These are phyloP conservation scores for Drosophila mayri DNA, from an alignment of 1,140 invertebrate genomes.

Conservation along the genomic window DNA sequence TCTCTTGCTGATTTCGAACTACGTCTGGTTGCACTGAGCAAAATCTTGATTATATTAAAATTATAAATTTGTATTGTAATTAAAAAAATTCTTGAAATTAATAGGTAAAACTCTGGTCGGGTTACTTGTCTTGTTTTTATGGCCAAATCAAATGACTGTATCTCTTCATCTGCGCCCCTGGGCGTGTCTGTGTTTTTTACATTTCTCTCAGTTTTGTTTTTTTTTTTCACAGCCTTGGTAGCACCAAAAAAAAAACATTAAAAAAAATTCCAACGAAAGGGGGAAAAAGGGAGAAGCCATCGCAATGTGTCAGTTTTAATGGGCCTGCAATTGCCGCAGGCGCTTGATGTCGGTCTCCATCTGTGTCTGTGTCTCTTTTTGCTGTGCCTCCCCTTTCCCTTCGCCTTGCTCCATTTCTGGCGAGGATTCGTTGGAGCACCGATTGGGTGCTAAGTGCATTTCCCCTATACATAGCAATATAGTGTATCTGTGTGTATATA, in stretches of 20 bases:
- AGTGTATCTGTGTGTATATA: not conserved
- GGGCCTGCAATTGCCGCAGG: conserved; percentile 75
- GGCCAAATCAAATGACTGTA: conserved; percentile 11
- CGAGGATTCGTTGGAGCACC: conserved; percentile 27
- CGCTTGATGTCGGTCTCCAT: conserved; percentile 58
- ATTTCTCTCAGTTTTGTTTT: conserved; percentile 4
- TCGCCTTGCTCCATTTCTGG: conserved; percentile 9
- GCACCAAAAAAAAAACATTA: conserved; percentile 7
- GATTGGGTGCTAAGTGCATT: conserved; percentile 64
- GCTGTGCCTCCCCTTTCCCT: not conserved
- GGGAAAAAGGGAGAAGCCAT: conserved; percentile 53
- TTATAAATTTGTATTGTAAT: not conserved
- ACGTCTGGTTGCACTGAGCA: conserved; percentile 19
- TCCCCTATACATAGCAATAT: conserved; percentile 6
- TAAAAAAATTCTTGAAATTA: not conserved
- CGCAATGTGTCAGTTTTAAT: conserved; percentile 82
- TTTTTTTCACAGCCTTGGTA: conserved; percentile 42
- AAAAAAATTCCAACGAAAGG: not conserved
- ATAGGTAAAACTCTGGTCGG: conserved; percentile 1
- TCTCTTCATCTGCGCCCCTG: conserved; percentile 9
- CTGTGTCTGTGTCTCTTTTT: conserved; percentile 2
- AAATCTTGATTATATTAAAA: not conserved
- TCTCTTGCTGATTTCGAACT: conserved; percentile 57
- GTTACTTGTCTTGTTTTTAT: conserved; percentile 16
- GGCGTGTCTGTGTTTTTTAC: conserved; percentile 35